Conservation (phyloP, 2,797 vertebrate species). For the Aeoliscus strigatus region DNA sequence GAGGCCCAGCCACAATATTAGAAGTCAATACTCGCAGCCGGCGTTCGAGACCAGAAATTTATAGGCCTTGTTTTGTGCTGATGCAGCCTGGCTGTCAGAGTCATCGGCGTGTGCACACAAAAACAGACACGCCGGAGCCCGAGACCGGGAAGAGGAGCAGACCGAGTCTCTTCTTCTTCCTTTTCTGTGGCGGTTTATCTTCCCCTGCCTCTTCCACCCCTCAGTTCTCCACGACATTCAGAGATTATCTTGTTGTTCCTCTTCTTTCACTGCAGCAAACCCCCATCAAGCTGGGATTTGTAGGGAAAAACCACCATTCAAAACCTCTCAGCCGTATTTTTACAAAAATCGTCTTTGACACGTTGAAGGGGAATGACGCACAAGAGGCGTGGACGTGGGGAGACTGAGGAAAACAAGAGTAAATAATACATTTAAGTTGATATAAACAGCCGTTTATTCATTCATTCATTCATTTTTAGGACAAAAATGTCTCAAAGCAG, state of each 20-base stretch:
- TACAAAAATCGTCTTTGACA: too few species aligned
- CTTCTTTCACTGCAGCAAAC: slow-evolving; percentile 37
- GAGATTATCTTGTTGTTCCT: slow-evolving; percentile 58
- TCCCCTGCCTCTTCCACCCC: slow-evolving; percentile 28
- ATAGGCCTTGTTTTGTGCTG: slow-evolving; percentile 73
- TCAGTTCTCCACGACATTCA: slow-evolving; percentile 40
- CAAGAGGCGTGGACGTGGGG: too few species aligned
- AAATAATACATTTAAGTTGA: too few species aligned
- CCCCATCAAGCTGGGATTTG: slow-evolving; percentile 57
- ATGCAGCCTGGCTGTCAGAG: slow-evolving; percentile 74
- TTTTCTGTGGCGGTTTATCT: slow-evolving; percentile 44
- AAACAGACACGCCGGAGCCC: slow-evolving; percentile 39
- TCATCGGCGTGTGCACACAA: slow-evolving; percentile 67
- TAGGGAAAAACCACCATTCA: slow-evolving; percentile 53
- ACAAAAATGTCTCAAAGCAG: too few species aligned
- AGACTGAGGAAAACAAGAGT: too few species aligned
- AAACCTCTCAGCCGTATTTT: slow-evolving; percentile 32
- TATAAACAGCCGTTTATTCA: too few species aligned
- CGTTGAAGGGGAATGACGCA: too few species aligned
- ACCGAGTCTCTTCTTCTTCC: slow-evolving; percentile 25
- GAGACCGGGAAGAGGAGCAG: slow-evolving; percentile 22
- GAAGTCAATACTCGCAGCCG: slow-evolving; percentile 57
- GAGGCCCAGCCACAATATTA: slow-evolving; percentile 53
- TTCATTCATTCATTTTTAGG: too few species aligned
- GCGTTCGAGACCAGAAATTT: slow-evolving; percentile 70